Evolutionary conservation across 2,888 invertebrate species (phyloP).

Genomic region (Dichetophora obliterata): DNA sequence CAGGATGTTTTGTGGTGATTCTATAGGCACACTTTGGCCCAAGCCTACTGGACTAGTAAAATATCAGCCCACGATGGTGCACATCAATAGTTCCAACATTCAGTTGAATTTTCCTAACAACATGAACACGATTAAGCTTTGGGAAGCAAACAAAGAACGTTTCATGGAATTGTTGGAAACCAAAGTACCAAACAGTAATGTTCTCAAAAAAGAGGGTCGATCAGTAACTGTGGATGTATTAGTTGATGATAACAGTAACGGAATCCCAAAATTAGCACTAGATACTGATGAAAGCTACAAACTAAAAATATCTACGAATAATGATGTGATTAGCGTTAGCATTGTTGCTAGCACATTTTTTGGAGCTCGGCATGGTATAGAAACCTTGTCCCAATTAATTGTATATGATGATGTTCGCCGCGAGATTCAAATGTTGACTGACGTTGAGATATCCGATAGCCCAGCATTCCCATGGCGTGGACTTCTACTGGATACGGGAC

Average conservation of each 20-base stretch:
- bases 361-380: constrained; percentile 76
- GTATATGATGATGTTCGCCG: constrained; percentile 68
- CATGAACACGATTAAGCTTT: constrained; percentile 57
- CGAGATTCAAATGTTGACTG: constrained; percentile 74
- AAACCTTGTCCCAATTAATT: constrained; percentile 71
- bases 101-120: constrained; percentile 59
- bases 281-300: constrained; percentile 73
- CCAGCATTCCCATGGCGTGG: constrained; percentile 93
- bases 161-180: constrained; percentile 63
- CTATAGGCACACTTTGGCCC: constrained; percentile 71
- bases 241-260: constrained; percentile 56
- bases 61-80: constrained; percentile 67
- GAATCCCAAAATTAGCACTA: constrained; percentile 66
- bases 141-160: constrained; percentile 66
- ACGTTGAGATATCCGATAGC: constrained; percentile 78
- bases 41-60: constrained; percentile 70
- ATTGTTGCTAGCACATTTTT: constrained; percentile 74
- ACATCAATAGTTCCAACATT: constrained; percentile 68
- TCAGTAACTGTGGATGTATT: constrained; percentile 66
- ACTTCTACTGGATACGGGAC: constrained; percentile 87
- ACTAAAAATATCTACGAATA: constrained; percentile 58
- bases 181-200: constrained; percentile 59
- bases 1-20: constrained; percentile 71
- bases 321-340: constrained; percentile 67
- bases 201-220: constrained; percentile 68